These are phyloP conservation scores for Mystacides longicornis DNA, from an alignment of 2,888 invertebrate genomes.

Conservation along the genomic window DNA sequence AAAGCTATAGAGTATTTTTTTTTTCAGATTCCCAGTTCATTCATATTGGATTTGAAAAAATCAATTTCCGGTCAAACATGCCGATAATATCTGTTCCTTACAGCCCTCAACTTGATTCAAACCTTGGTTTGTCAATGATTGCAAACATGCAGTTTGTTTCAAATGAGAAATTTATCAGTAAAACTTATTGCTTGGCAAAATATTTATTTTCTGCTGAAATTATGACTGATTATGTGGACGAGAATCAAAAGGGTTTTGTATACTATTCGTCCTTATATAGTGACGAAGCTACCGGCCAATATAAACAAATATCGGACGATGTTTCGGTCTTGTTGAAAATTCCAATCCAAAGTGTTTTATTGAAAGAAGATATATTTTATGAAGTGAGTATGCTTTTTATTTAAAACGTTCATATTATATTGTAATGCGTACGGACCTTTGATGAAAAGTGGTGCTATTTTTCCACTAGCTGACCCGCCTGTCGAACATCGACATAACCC, in stretches of 20 bases:
- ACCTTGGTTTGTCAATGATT: conserved; percentile 10
- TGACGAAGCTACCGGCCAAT: neutral
- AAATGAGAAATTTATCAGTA: conserved; percentile 5
- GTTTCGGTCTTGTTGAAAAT: conserved; percentile 15
- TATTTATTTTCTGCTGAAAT: conserved; percentile 15
- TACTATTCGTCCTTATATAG: conserved; percentile 13
- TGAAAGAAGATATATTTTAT: neutral
- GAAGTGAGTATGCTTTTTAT: neutral
- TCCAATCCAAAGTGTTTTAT: conserved; percentile 1
- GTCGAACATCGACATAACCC: too few species aligned
- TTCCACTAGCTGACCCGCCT: too few species aligned
- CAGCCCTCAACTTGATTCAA: conserved; percentile 6
- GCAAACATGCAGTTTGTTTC: conserved; percentile 13
- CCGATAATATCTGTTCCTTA: conserved; percentile 16
- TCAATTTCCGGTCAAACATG: conserved; percentile 12
- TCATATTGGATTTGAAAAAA: conserved; percentile 17
- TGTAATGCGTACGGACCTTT: neutral
- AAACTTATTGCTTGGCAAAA: conserved; percentile 16
- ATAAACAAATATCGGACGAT: conserved; percentile 1
- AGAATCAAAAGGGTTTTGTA: conserved; percentile 12
- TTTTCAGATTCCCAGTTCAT: conserved; percentile 18
- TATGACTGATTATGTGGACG: conserved; percentile 7
- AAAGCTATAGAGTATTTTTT: neutral
- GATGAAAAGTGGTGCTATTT: too few species aligned
- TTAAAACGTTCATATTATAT: neutral